Evolutionary conservation across 2,113 vertebrate species (phyloP), one percentile per base, ranked within the genome.

Genomic region (Atherinomorus stipes): DNA sequence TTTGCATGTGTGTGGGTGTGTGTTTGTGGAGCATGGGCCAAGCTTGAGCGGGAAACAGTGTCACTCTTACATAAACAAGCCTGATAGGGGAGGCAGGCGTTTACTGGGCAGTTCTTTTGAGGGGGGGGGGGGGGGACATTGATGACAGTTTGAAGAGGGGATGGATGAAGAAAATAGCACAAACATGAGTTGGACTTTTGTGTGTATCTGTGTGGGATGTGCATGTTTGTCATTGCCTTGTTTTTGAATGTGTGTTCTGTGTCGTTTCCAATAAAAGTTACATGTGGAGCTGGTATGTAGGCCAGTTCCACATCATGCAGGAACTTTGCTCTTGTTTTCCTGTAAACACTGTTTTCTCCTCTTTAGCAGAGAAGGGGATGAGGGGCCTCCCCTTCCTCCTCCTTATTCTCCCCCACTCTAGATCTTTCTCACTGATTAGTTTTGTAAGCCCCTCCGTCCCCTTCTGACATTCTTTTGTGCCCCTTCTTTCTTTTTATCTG

Each of bases 11-110:
- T 65, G 85, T 71, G 79, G 28, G 80, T 68, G 76, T 81, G 84
- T 83, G 82, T 81, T 56, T 38, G 60, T 44, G 49, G 76, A 69
- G 59, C 58, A 45, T 7, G 61, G 40, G 87, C 88, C 90, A 91
- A 88, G 81, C 65, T 47, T 40, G 81, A 91, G 88, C 86, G 83
- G 90, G 89, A 92, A 92, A 86, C 84, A 66, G 70, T 90, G 90
- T 91, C 87, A 83, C 71, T 84, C 70, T 90, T 90, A 70, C 70
- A 75, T 81, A 92, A 92, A 86, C 90, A 88, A 25, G 70, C 19
- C 78, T 25, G 85, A 88, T 85, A 80, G 53, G 31, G 54, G 79
- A 64, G 85, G 80, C 74, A 67, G 79, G 71, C 52, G 25, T 38
- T 40, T 52, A 50, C 59, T 64, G 51, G 50, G 60, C 25, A 37